These are phyloP conservation scores for Psix sp. DNA, from an alignment of 1,140 invertebrate species.

Conservation along the genomic window DNA sequence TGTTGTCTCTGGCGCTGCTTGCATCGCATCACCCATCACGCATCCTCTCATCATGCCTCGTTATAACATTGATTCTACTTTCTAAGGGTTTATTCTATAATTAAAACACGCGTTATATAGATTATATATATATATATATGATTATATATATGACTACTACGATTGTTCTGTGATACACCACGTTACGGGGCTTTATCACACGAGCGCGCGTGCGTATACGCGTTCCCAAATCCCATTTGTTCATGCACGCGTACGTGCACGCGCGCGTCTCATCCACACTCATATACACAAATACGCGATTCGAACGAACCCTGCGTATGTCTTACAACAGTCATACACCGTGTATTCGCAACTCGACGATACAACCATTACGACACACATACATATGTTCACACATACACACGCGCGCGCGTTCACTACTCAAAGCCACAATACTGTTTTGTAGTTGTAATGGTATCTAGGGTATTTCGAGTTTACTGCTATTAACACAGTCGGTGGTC, in stretches of 20 bases:
- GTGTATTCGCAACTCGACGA: no score
- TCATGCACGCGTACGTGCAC: conserved; percentile 12
- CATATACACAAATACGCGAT: conserved; percentile 57
- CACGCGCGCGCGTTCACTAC: conserved; percentile 15
- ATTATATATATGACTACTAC: conserved; percentile 66
- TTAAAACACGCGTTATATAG: conserved; percentile 70
- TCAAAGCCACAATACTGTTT: conserved; percentile 37
- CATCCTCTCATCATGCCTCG: conserved; percentile 72
- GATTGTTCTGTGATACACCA: conserved; percentile 78
- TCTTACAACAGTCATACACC: background rate
- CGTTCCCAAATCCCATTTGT: conserved; percentile 20
- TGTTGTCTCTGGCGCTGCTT: conserved; percentile 68
- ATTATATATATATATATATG: conserved; percentile 57
- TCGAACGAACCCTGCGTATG: background rate
- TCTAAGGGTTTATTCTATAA: conserved; percentile 74
- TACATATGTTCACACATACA: conserved; percentile 22
- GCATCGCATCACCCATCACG: conserved; percentile 67
- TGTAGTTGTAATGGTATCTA: conserved; percentile 52
- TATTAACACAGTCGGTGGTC: conserved; percentile 22
- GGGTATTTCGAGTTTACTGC: conserved; percentile 33
- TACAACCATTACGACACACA: conserved; percentile 34
- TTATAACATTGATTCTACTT: conserved; percentile 71
- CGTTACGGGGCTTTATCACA: conserved; percentile 77
- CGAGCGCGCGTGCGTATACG: conserved; percentile 61
- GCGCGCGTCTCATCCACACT: conserved; percentile 40